These are phyloP conservation scores for Camponotus fellah DNA, from an alignment of 2,888 invertebrate genomes.

Conservation along the genomic window DNA sequence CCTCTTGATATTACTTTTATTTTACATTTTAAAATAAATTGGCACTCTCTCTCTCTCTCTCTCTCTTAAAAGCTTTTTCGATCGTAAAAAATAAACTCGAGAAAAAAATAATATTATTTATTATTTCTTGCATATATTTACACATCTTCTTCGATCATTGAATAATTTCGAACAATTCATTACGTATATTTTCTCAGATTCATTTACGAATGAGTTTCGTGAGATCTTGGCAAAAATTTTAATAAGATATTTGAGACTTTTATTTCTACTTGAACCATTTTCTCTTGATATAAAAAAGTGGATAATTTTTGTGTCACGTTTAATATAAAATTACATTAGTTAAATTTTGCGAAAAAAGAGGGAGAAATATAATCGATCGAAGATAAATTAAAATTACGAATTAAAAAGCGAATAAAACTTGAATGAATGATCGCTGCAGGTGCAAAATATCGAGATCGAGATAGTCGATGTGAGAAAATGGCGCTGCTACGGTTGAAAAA, in stretches of 20 bases:
- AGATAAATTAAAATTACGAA: not conserved
- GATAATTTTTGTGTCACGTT: not conserved
- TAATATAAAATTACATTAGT: not conserved
- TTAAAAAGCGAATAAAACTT: not conserved
- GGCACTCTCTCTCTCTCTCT: not conserved
- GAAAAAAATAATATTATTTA: not conserved
- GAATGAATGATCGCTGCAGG: not conserved
- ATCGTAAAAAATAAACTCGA: not conserved
- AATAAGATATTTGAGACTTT: not conserved
- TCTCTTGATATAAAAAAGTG: not conserved
- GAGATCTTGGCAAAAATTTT: not conserved
- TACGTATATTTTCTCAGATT: not conserved
- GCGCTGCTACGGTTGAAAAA: slow-evolving; percentile 34
- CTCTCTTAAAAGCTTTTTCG: not conserved
- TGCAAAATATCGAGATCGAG: not conserved
- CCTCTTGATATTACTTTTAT: not conserved
- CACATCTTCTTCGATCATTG: not conserved
- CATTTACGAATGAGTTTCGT: not conserved
- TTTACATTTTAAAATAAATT: not conserved
- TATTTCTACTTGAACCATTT: not conserved
- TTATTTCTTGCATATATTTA: not conserved
- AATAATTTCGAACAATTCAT: not conserved
- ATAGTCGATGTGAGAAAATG: not conserved
- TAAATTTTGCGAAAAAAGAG: not conserved
- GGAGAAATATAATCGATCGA: not conserved